phyloP scores from a whole-genome alignment of 2,113 vertebrate species.

The Paraplagusia blochii region DNA sequence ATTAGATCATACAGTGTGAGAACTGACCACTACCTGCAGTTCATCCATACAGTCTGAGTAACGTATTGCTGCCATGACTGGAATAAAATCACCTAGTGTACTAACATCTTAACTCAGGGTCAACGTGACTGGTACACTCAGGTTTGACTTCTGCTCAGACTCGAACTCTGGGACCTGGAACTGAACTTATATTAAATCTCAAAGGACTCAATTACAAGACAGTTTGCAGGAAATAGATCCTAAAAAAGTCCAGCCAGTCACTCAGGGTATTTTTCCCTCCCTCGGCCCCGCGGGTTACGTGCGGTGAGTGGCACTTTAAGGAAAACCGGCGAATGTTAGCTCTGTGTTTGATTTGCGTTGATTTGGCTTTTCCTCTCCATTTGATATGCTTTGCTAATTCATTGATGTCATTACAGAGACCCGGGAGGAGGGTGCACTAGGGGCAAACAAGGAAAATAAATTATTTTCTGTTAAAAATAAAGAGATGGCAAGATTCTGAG shows the following conservation, averaged over 20 bases:
- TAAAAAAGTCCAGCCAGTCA: too few relatives aligned
- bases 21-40: too few relatives aligned
- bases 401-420: constrained; percentile 22
- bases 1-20: too few relatives aligned
- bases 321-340: constrained; percentile 21
- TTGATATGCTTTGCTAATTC: constrained; percentile 39
- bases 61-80: too few relatives aligned
- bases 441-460: constrained; percentile 17
- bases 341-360: constrained; percentile 27
- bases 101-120: too few relatives aligned
- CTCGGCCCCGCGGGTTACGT: neutral
- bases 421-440: constrained; percentile 4
- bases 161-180: too few relatives aligned
- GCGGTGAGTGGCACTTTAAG: neutral
- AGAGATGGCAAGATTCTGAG: constrained; percentile 2
- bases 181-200: too few relatives aligned
- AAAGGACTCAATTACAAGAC: too few relatives aligned
- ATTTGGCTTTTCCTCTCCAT: constrained; percentile 33
- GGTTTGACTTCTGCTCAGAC: too few relatives aligned
- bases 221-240: constrained; percentile 5
- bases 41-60: too few relatives aligned
- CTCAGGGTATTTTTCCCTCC: neutral
- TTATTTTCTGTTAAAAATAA: constrained; percentile 5
- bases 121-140: too few relatives aligned
- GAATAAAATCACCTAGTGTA: too few relatives aligned